Evolutionary conservation across 1,140 invertebrate species (phyloP).

Genomic region (Penaeus chinensis): DNA sequence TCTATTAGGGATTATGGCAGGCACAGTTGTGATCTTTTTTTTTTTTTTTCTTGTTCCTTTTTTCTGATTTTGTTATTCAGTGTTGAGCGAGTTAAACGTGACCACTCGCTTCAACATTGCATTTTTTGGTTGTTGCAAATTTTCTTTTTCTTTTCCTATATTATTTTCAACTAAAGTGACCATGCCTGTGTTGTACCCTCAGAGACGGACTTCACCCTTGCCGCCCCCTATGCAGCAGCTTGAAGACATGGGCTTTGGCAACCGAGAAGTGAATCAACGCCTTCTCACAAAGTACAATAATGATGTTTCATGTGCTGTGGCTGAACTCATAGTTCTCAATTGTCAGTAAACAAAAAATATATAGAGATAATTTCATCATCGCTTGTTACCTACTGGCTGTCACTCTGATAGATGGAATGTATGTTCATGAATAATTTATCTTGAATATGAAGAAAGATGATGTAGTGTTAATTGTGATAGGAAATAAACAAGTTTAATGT

Average conservation of each 20-base stretch:
- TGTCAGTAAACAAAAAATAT: slow-evolving; percentile 20
- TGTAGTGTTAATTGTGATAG: no score
- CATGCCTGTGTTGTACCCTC: background rate
- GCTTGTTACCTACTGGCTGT: slow-evolving; percentile 1
- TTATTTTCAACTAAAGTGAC: no score
- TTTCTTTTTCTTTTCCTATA: no score
- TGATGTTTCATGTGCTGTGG: slow-evolving; percentile 52
- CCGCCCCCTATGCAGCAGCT: slow-evolving; percentile 51
- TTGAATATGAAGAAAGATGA: no score
- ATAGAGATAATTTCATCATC: slow-evolving; percentile 4
- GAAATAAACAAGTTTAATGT: no score
- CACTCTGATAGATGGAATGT: slow-evolving; percentile 1
- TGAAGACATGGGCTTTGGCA: slow-evolving; percentile 52
- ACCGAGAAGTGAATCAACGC: slow-evolving; percentile 41
- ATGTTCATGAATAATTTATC: background rate
- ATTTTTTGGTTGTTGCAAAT: no score
- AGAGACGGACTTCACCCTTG: slow-evolving; percentile 3
- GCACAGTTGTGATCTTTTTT: no score
- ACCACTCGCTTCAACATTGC: no score
- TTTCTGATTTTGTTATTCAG: no score
- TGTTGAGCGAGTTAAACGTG: no score
- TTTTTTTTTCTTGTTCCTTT: no score
- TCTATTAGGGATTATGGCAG: no score
- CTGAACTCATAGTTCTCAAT: slow-evolving; percentile 54
- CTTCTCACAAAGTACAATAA: slow-evolving; percentile 55